Conservation (phyloP, 1,140 invertebrate genomes). For the Drosophila jambulina region DNA sequence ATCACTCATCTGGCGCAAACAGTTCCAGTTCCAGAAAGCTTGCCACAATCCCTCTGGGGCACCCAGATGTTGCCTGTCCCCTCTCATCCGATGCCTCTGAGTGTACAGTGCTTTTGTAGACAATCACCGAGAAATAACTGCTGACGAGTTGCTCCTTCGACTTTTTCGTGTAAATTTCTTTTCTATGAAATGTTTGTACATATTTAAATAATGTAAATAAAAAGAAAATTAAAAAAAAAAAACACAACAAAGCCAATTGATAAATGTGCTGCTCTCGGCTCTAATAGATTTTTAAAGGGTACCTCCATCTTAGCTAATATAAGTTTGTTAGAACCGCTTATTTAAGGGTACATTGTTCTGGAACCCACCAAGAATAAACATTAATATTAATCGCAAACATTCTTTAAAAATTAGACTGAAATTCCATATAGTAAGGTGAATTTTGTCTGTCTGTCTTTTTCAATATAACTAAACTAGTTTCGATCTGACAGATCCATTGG, state of each 20-base stretch:
- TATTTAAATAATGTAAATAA: constrained; percentile 84
- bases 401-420: too few relatives aligned
- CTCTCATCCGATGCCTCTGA: constrained; percentile 38
- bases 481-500: not conserved
- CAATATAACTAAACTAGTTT: not conserved
- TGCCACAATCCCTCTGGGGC: constrained; percentile 56
- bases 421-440: not conserved
- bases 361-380: not conserved
- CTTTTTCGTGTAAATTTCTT: constrained; percentile 76
- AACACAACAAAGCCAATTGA: not conserved
- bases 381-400: too few relatives aligned
- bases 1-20: constrained; percentile 16
- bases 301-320: too few relatives aligned
- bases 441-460: not conserved
- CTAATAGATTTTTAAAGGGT: not conserved
- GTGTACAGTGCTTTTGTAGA: constrained; percentile 73
- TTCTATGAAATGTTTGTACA: constrained; percentile 84
- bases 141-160: constrained; percentile 75
- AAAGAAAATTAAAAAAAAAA: constrained; percentile 65
- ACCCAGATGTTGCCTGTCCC: constrained; percentile 35
- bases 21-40: constrained; percentile 33
- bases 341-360: not conserved
- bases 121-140: constrained; percentile 59
- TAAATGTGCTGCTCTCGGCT: not conserved
- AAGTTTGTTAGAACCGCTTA: not conserved